phyloP scores from a whole-genome alignment of 2,888 invertebrate species.

The Agrenia bidenticulata region DNA sequence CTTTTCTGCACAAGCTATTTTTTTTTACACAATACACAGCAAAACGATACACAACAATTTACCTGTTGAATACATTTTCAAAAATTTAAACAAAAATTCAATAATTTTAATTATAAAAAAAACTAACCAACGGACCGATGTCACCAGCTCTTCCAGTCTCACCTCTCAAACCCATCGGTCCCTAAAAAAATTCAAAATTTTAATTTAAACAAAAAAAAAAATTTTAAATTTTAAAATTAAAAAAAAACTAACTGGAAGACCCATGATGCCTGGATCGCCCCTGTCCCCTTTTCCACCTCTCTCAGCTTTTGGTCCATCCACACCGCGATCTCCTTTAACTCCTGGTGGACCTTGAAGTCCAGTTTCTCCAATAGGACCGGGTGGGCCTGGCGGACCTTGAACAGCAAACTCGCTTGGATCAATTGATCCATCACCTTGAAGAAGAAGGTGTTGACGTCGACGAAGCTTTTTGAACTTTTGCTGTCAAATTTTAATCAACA shows the following conservation, averaged over 20 bases:
- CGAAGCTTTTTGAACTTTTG: constrained; percentile 83
- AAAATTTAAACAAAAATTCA: no score
- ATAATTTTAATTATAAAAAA: neutral
- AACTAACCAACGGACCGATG: neutral
- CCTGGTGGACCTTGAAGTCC: constrained; percentile 79
- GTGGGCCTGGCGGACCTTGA: constrained; percentile 59
- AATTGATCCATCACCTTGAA: constrained; percentile 71
- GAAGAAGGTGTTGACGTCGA: constrained; percentile 65
- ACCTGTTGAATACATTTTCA: neutral
- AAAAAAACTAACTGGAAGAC: constrained; percentile 73
- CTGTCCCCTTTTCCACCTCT: constrained; percentile 78
- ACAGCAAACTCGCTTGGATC: constrained; percentile 53
- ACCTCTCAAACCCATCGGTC: constrained; percentile 78
- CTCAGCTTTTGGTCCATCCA: constrained; percentile 79
- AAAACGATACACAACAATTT: neutral
- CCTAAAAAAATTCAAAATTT: constrained; percentile 58
- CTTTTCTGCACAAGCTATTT: no score
- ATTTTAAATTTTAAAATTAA: neutral
- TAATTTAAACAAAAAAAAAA: neutral
- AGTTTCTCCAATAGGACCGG: constrained; percentile 63
- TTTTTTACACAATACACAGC: neutral
- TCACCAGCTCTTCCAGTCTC: constrained; percentile 72
- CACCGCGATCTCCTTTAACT: constrained; percentile 81
- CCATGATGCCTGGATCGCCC: constrained; percentile 92
- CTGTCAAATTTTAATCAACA: constrained; percentile 30